Base-by-base conservation (phyloP, 1,140 invertebrate species). In the Zophobas atratus region DNA sequence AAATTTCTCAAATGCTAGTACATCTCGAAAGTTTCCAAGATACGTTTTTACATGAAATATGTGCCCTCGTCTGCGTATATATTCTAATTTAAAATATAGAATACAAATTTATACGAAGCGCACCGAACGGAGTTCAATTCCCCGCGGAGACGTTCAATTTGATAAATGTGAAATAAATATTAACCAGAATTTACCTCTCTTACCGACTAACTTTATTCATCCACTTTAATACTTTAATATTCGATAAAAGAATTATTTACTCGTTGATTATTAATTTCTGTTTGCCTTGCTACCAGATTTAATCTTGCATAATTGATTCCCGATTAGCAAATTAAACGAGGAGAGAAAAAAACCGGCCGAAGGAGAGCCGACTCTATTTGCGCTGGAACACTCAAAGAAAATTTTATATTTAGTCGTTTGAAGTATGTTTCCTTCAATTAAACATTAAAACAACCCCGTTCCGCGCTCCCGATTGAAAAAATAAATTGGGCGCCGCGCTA, bases 31-130 rank as follows among this genome's bases (percentile, higher is more conserved):
- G 57, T 84, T 84, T 83, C 82, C 81, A 80, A 82, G 82, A 82
- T 83, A 82, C 82, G 84, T 86, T 86, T 86, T 84, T 83, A 82
- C 82, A 84, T 85, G 85, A 86, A 84, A 86, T 86, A 86, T 84
- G 80, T 81, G 84, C 81, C 81, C 74, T 78, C 77, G 79, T 79
- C 76, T 78, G 79, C 83, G 81, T 84, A 85, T 85, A 85, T 86
- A 86, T 86, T 86, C 85, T 86, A 85, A 86, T 86, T 86, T 84
- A 83, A 86, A 86, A 86, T 86, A 86, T 85, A 85, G 85, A 86
- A 86, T 86, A 86, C 85, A 86, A 86, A 86, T 86, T 86, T 86
- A 85, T 85, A 83, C 83, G 75, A 75, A 78, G 79, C 80, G 77
- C 77, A 77, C 77, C 82, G 80, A 79, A 81, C 81, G 78, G 75